Evolutionary conservation across 2,797 vertebrate genomes (phyloP), one percentile per base, ranked within the genome.

Genomic region (Alca torda): DNA sequence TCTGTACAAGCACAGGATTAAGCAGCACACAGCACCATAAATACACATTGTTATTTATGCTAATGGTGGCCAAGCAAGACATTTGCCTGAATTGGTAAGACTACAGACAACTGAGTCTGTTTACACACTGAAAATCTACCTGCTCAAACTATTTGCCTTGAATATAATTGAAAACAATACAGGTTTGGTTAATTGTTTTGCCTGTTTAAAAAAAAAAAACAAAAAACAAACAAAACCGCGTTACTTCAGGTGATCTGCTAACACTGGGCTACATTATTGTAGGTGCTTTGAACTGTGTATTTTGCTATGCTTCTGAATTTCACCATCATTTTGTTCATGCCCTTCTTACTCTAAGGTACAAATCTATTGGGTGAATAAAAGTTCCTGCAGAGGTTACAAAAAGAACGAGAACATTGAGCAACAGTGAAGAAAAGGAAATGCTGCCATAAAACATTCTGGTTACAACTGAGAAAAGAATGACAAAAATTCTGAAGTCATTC

Each of bases 401-500:
- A 90, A 28, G 26, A 94, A 78, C 11, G 87, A 63, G n/a, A 81
- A 72, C 39, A 72, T 3, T 84, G 37, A 87, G 82, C 73, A 95
- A 90, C 7, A 79, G 15, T 7, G 15, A 78, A 35, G 61, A 67
- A 91, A 94, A 83, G 68, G 51, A 95, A 93, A 88, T 6, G 10
- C 50, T 88, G 39, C 80, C 60, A 86, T 87, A 79, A 88, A 93
- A 41, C 26, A 69, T 64, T 86, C 77, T 93, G 67, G 48, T 82
- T 88, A 86, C 70, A 91, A 74, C 23, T 53, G 39, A 81, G 69
- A 72, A 69, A 91, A 89, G 50, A 94, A 95, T 60, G 65, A 84
- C 82, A 94, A 85, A 69, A 95, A 78, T 65, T 72, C 80, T 84
- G 16, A 86, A 89, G 56, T 74, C 5, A 84, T 86, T 94, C 91